These are phyloP conservation scores for Marmota flaviventris DNA, from an alignment of 2,113 vertebrate species.

Conservation along the genomic window DNA sequence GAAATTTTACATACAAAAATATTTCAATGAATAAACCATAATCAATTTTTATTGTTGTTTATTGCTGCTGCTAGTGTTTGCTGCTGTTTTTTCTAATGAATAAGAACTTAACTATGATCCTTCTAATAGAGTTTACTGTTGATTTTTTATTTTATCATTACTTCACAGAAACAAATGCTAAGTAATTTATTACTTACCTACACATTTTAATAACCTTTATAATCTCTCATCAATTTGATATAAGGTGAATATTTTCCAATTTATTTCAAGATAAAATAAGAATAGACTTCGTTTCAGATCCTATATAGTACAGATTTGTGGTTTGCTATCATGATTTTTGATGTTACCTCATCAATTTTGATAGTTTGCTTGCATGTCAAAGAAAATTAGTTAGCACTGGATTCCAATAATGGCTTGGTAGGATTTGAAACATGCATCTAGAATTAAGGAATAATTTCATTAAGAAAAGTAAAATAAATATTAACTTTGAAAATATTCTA, in stretches of 20 bases:
- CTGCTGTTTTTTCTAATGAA: not conserved
- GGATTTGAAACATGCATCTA: not conserved
- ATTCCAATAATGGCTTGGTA: not conserved
- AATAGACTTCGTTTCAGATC: not conserved
- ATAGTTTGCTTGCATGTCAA: not conserved
- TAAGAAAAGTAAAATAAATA: conserved; percentile 49
- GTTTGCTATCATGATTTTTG: not conserved
- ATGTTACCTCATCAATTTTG: not conserved
- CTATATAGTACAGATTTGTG: not conserved
- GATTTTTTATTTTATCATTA: conserved; percentile 17
- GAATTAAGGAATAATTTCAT: not conserved
- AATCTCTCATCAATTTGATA: conserved; percentile 11
- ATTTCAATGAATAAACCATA: not conserved
- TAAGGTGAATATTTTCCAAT: conserved; percentile 2
- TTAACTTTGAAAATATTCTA: not conserved
- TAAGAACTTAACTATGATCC: not conserved
- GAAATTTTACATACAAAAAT: not conserved
- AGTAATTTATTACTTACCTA: not conserved
- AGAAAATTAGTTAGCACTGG: not conserved
- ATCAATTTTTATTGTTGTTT: not conserved
- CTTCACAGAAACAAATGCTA: conserved; percentile 34
- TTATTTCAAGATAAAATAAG: conserved; percentile 35
- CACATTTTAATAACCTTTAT: conserved; percentile 22
- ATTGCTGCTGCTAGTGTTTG: not conserved
- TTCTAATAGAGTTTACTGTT: not conserved